Base-by-base conservation (phyloP, 2,888 invertebrate genomes). In the Eueremaeus valkanovi region DNA sequence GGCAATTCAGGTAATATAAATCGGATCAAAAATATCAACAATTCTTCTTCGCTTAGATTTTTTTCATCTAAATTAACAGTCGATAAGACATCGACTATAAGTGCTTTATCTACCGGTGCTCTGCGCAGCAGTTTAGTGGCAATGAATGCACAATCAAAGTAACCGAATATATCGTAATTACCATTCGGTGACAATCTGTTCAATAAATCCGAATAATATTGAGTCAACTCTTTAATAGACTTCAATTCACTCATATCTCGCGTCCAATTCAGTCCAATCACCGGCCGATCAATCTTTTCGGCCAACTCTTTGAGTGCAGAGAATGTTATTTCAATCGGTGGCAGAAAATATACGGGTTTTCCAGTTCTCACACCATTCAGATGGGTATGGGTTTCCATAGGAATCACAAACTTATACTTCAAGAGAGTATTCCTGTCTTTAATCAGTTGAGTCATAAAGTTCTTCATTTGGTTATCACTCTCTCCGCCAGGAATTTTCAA, bases 101-200 rank as follows among this genome's bases (percentile, higher is more conserved):
- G 66, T 3, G 45, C 73, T 18, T 45, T 86, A 61, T 87, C 86
- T 79, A 86, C 85, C 82, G 94, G 92, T 74, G 97, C 85, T 83
- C 92, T 91, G 40, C 91, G 85, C 33, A 92, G 92, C 90, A 98
- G 95, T 86, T 97, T 96, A 83, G 95, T 93, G 27, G 95, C 96
- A 45, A 98, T 91, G 80, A 91, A 89, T 58, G 94, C 93, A 78
- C 99, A 98, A 84, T 92, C 97, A 0, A 97, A 97, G 85, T 99
- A 98, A 1, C 97, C 98, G 66, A 92, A 89, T 78, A 99, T 85
- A 72, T 89, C 88, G 86, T 94, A 96, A 3, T 96, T 95, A 78
- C 94, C 92, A 76, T 86, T 84, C 9, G 89, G 88, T 85, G 94
- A 93, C 70, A 91, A 85, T 74, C 87, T 86, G 82, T 89, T 89